Evolutionary conservation across 2,888 invertebrate species (phyloP), one percentile per base, ranked within the genome.

Genomic region (Mallateleia sp.): DNA sequence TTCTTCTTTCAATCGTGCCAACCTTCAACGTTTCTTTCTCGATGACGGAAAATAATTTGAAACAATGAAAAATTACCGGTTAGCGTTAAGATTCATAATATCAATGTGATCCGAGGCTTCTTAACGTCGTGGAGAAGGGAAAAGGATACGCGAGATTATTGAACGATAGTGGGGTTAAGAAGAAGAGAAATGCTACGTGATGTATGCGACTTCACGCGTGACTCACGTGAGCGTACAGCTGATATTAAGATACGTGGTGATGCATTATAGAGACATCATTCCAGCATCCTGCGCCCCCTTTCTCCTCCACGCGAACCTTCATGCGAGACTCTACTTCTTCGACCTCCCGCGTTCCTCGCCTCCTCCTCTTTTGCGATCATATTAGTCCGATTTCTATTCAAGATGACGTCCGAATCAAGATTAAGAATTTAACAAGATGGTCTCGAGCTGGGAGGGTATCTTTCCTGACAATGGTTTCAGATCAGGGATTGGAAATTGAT

Each of bases 171-270:
- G 78, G 83, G 78, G 75, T 71, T 62, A 71, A 69, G 78, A 77
- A 67, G 71, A 87, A 72, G 87, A 79, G 83, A 80, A 78, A 77
- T 62, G 78, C 75, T 74, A 85, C 84, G 88, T 92, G 92, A 93
- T 92, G 91, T 92, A 92, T 92, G 91, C 91, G 92, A 91, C 91
- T 90, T 90, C 91, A 92, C 91, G 91, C 91, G 90, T 91, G 92
- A 92, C 89, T 89, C 89, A 89, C 89, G 83, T 89, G 89, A 89
- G 87, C 80, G 75, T 79, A 83, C 77, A 54, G 72, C 87, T 87
- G 88, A 87, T 87, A 89, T 89, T 89, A 89, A 89, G 88, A 89
- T 87, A 89, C 87, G 89, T 82, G 89, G 79, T 86, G 91, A 90
- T 90, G 89, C 91, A 88, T 90, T 90, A 91, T 90, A 89, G 89